These are phyloP conservation scores for Agriotes lineatus DNA, from an alignment of 2,888 invertebrate species.

Conservation along the genomic window DNA sequence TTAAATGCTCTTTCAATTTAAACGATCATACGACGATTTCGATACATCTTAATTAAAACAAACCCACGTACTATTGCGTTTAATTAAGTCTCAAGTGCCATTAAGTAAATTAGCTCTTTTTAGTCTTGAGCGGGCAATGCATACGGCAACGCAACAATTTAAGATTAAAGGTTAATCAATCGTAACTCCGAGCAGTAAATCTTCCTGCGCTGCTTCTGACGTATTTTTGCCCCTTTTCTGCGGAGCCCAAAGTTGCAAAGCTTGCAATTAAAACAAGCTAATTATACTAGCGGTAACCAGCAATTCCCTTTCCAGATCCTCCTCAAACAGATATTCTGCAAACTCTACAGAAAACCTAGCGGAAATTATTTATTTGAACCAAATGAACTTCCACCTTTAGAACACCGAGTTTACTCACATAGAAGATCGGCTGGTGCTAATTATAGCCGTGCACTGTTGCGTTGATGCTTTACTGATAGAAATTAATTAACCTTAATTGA, in stretches of 20 bases:
- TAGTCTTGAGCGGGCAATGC: no score
- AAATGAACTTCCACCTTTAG: slow-evolving; percentile 52
- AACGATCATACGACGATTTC: no score
- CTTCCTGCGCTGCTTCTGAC: slow-evolving; percentile 18
- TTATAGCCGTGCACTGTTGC: no score
- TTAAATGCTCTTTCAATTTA: no score
- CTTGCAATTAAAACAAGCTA: slow-evolving; percentile 60
- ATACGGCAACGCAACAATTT: no score
- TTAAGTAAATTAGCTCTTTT: no score
- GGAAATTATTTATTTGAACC: slow-evolving; percentile 59
- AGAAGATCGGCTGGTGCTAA: slow-evolving; percentile 19
- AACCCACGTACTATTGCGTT: no score
- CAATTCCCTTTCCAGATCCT: slow-evolving; percentile 41
- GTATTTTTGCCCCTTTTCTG: slow-evolving; percentile 36
- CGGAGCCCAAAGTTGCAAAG: slow-evolving; percentile 56
- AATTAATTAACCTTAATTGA: no score
- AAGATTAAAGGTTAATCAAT: slow-evolving; percentile 29
- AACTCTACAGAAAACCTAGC: slow-evolving; percentile 52
- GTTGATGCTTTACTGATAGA: neutral
- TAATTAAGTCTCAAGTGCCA: no score
- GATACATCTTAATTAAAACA: no score
- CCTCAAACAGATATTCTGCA: slow-evolving; percentile 56
- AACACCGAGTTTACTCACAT: slow-evolving; percentile 29
- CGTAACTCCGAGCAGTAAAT: slow-evolving; percentile 16
- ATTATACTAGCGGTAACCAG: slow-evolving; percentile 52